Conservation (phyloP, 2,113 vertebrate genomes). For the Callorhinus ursinus region DNA sequence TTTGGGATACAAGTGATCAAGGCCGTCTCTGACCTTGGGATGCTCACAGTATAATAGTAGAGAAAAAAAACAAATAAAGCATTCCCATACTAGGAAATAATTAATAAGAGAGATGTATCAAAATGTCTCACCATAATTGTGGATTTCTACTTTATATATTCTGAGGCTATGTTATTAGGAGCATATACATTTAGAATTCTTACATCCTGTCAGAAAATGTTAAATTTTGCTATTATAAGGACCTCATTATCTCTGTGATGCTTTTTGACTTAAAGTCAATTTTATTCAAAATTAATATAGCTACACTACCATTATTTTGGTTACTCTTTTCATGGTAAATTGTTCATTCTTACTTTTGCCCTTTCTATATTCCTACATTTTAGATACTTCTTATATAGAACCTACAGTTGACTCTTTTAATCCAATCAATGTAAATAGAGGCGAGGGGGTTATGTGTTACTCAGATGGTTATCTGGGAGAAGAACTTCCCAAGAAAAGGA, state of each 20-base stretch:
- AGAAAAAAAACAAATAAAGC: not conserved
- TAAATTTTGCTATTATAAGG: not conserved
- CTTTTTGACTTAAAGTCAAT: not conserved
- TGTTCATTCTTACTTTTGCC: not conserved
- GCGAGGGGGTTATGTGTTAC: not conserved
- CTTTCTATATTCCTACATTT: not conserved
- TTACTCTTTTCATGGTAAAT: not conserved
- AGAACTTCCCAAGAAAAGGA: not conserved
- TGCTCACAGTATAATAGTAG: not conserved
- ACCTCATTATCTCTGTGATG: not conserved
- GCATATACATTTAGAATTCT: not conserved
- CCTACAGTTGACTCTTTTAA: not conserved
- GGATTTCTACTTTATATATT: not conserved
- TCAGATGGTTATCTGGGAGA: not conserved
- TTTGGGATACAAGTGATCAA: not conserved
- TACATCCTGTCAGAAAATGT: not conserved
- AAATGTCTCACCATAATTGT: not conserved
- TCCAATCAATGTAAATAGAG: not conserved
- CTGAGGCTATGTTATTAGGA: not conserved
- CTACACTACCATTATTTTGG: not conserved
- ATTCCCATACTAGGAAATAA: not conserved
- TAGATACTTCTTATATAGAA: not conserved
- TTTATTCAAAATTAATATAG: slow-evolving; percentile 26
- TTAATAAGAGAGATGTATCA: not conserved
- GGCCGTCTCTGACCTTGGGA: not conserved